A percentile compares a stretch with the other conserved stretches of the same genome.
Evolutionary conservation across 2,113 vertebrate genomes (phyloP).

Genomic region (Ifrita kowaldi): DNA sequence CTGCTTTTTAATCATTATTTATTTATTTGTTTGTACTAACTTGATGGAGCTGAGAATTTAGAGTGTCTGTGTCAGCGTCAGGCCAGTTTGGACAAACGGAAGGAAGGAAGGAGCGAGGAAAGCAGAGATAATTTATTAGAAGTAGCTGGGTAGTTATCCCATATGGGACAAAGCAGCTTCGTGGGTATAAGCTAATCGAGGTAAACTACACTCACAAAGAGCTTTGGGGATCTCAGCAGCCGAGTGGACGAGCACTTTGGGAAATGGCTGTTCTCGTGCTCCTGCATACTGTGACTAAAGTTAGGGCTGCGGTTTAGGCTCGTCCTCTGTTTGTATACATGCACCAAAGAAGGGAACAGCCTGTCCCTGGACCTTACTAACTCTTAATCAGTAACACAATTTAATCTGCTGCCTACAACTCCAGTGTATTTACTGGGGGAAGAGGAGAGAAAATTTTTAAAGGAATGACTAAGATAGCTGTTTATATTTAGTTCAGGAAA

Average conservation of each 20-base stretch:
- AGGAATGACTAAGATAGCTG: not conserved
- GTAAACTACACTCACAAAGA: not conserved
- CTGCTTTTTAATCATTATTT: not conserved
- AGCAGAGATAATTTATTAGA: not conserved
- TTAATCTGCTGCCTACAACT: not conserved
- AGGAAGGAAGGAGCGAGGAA: not conserved
- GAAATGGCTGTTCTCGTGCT: not conserved
- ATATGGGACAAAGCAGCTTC: not conserved
- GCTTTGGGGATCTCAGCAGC: not conserved
- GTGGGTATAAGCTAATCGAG: not conserved
- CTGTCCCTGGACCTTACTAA: not conserved
- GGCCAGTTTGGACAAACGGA: not conserved
- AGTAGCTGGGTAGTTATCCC: not conserved
- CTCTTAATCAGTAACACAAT: not conserved
- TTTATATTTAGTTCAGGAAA: not conserved
- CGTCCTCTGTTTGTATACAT: not conserved
- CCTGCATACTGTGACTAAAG: rapidly evolving
- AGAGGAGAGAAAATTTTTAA: not conserved
- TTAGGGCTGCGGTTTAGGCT: not conserved
- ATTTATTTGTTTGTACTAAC: not conserved
- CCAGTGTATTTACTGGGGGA: not conserved
- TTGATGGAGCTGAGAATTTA: not conserved
- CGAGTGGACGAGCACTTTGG: not conserved
- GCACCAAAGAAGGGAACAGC: not conserved
- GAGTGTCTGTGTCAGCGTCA: not conserved